Evolutionary conservation across 2,113 vertebrate species (phyloP).

Genomic region (Pluvianellus socialis): DNA sequence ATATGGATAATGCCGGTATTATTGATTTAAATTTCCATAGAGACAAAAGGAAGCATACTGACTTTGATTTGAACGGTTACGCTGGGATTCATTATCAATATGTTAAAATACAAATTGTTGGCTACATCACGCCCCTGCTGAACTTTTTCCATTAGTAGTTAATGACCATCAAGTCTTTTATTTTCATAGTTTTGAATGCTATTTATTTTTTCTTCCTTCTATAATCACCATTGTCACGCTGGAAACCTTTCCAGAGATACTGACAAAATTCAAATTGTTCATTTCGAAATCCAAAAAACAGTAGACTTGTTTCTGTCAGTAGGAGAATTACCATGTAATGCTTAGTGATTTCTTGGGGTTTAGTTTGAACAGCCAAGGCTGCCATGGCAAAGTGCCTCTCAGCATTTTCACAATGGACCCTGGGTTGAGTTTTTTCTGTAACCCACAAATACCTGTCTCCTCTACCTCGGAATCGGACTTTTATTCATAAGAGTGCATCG

Average conservation of each 20-base stretch:
- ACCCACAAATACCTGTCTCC: accelerated
- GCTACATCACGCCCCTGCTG: slow-evolving; percentile 31
- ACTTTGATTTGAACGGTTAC: slow-evolving; percentile 53
- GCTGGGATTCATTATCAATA: slow-evolving; percentile 70
- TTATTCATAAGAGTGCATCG: neutral
- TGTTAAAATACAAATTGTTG: slow-evolving; percentile 65
- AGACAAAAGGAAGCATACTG: slow-evolving; percentile 38
- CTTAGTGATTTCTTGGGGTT: neutral
- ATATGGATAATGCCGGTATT: slow-evolving; percentile 34
- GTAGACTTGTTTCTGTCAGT: slow-evolving; percentile 15
- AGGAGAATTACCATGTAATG: neutral
- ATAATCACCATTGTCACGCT: neutral
- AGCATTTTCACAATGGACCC: neutral
- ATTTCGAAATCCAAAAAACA: slow-evolving; percentile 33
- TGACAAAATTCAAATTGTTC: slow-evolving; percentile 37
- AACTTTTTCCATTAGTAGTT: slow-evolving; percentile 70
- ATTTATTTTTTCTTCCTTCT: slow-evolving; percentile 44
- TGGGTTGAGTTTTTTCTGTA: neutral
- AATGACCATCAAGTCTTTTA: slow-evolving; percentile 59
- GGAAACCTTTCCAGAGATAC: slow-evolving; percentile 19
- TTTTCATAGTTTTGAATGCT: slow-evolving; percentile 41
- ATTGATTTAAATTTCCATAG: slow-evolving; percentile 62
- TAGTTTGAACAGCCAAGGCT: neutral
- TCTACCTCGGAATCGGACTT: neutral
- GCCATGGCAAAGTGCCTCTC: neutral